Evolutionary conservation across 2,113 vertebrate species (phyloP).

Genomic region (Sphaerodactylus townsendi): DNA sequence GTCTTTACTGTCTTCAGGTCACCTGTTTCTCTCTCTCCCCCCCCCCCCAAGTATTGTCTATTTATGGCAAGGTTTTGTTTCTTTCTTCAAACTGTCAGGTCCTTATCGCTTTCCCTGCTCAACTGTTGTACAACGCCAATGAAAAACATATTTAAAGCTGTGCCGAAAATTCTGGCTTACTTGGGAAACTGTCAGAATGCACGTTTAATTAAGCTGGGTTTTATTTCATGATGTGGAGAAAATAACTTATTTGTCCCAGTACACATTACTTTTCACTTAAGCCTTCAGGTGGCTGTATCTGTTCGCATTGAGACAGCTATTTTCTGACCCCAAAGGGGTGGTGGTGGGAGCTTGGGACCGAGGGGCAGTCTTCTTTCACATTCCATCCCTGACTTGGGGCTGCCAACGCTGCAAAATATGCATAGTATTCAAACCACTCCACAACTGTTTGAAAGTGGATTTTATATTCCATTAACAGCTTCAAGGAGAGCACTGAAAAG

Average conservation of each 20-base stretch:
- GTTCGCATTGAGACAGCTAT: neutral
- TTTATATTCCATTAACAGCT: too few species aligned
- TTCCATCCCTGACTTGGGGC: too few species aligned
- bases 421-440: too few species aligned
- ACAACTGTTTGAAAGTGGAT: too few species aligned
- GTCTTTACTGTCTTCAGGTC: neutral
- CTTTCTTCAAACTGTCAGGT: neutral
- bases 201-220: slow-evolving; percentile 2
- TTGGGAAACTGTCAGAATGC: neutral
- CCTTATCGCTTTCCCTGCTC: slow-evolving; percentile 5
- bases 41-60: neutral
- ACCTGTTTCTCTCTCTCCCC: neutral
- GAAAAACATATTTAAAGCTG: slow-evolving; percentile 7
- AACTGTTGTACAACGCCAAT: neutral
- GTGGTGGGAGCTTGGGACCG: accelerated
- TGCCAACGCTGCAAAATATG: too few species aligned
- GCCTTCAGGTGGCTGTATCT: neutral
- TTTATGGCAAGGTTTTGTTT: neutral
- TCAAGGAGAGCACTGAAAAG: too few species aligned
- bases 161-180: neutral
- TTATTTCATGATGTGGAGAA: slow-evolving; percentile 6
- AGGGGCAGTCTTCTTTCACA: too few species aligned
- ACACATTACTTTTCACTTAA: neutral
- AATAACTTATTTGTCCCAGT: neutral
- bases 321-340: too few species aligned